phyloP scores from a whole-genome alignment of 2,113 vertebrate genomes.

The Cyanoramphus novaezelandiae region DNA sequence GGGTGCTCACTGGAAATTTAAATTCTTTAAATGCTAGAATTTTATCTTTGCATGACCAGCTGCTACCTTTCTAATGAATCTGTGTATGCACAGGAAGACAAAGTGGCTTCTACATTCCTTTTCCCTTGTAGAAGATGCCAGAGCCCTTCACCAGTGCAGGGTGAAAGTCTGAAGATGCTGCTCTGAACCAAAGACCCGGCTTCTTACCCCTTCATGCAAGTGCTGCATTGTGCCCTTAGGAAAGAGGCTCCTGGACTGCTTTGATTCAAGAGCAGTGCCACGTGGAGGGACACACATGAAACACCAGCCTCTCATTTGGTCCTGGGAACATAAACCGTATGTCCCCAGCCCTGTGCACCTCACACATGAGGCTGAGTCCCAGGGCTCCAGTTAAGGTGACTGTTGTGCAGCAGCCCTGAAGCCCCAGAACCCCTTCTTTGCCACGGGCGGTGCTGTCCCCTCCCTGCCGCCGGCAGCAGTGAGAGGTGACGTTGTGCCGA shows the following conservation, averaged over 20 bases:
- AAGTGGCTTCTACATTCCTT: rapidly evolving
- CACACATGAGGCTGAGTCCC: background rate
- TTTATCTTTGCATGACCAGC: background rate
- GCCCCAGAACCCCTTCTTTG: background rate
- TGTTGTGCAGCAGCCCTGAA: background rate
- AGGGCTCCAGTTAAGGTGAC: rapidly evolving
- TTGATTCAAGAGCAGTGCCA: too few species aligned
- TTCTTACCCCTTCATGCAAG: background rate
- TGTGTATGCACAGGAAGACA: background rate
- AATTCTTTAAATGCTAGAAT: background rate
- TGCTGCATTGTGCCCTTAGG: background rate
- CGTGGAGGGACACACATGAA: rapidly evolving
- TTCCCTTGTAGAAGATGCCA: background rate
- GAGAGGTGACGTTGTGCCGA: constrained; percentile 10
- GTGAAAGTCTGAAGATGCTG: background rate
- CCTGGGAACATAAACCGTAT: background rate
- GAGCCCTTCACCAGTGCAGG: background rate
- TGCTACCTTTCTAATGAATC: background rate
- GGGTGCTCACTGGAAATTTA: background rate
- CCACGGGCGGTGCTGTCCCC: rapidly evolving
- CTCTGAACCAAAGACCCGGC: background rate
- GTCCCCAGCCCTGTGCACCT: background rate
- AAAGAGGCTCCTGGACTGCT: background rate
- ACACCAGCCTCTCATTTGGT: background rate
- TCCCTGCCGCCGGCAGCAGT: rapidly evolving